phyloP scores from a whole-genome alignment of 2,888 invertebrate species.

The Priocnemis perturbator region DNA sequence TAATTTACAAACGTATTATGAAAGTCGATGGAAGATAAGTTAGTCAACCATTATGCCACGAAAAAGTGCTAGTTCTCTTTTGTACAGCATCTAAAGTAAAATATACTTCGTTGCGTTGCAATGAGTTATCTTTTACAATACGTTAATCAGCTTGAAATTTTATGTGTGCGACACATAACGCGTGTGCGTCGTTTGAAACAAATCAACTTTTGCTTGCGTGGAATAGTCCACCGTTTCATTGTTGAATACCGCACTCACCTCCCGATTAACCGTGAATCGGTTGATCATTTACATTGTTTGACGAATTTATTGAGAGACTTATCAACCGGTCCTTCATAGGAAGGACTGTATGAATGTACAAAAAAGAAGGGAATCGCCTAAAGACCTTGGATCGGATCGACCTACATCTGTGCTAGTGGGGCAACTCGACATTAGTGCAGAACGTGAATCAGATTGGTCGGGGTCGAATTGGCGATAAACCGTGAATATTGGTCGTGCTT shows the following conservation, averaged over 20 bases:
- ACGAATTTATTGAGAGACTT: not conserved
- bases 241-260: not conserved
- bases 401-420: constrained; percentile 46
- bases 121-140: too few relatives aligned
- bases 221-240: not conserved
- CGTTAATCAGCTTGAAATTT: too few relatives aligned
- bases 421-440: constrained; percentile 39
- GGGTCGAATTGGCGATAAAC: constrained; percentile 3
- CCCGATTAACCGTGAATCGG: not conserved
- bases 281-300: too few relatives aligned
- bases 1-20: too few relatives aligned
- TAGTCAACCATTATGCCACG: too few relatives aligned
- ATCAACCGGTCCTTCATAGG: constrained; percentile 6
- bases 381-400: constrained; percentile 40
- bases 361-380: constrained; percentile 33
- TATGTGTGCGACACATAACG: too few relatives aligned
- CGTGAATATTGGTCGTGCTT: constrained; percentile 6
- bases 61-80: too few relatives aligned
- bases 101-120: too few relatives aligned
- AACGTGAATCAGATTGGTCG: constrained; percentile 28
- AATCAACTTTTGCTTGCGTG: too few relatives aligned
- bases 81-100: too few relatives aligned
- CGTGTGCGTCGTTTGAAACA: too few relatives aligned
- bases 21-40: too few relatives aligned
- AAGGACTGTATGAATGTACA: constrained; percentile 9